Evolutionary conservation across 2,113 vertebrate genomes (phyloP).

Genomic region (Oncorhynchus kisutch): DNA sequence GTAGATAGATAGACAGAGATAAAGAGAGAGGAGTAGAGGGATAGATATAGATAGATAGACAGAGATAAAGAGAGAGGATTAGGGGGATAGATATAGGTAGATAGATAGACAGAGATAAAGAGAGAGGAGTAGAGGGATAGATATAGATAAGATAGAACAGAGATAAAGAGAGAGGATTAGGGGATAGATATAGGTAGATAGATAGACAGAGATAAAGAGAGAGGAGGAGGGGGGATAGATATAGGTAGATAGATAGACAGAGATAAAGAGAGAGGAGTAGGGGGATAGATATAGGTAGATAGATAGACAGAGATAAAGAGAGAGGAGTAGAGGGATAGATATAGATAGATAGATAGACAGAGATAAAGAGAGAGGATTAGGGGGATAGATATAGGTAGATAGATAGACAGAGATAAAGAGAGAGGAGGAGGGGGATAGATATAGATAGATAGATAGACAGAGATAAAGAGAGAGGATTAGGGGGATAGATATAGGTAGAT

Average conservation of each 20-base stretch:
- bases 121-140: constrained; percentile 29
- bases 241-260: constrained; percentile 20
- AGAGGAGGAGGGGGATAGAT: constrained; percentile 27
- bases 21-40: constrained; percentile 31
- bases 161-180: constrained; percentile 39
- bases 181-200: background rate
- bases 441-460: constrained; percentile 26
- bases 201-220: background rate
- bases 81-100: background rate
- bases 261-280: constrained; percentile 40
- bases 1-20: constrained; percentile 43
- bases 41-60: constrained; percentile 5
- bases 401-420: background rate
- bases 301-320: background rate
- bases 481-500: constrained; percentile 18
- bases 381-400: constrained; percentile 3
- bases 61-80: background rate
- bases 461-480: constrained; percentile 39
- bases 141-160: constrained; percentile 36
- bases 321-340: constrained; percentile 25
- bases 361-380: constrained; percentile 16
- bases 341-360: background rate
- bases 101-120: constrained; percentile 6
- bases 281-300: constrained; percentile 12
- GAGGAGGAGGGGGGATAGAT: background rate